Evolutionary conservation across 2,888 invertebrate genomes (phyloP).

Genomic region (Drosophila affinis): DNA sequence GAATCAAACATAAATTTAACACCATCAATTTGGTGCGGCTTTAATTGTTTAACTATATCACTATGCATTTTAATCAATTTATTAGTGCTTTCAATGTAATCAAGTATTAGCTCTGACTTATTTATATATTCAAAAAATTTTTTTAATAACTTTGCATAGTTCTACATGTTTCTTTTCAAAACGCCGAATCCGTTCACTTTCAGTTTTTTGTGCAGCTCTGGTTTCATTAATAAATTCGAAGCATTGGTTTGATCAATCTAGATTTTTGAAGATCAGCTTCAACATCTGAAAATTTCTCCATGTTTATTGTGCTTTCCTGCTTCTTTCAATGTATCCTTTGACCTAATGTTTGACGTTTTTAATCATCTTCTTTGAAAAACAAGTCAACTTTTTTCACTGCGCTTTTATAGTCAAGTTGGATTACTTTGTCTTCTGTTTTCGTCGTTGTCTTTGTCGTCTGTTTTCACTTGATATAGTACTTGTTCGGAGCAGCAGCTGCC

Average conservation of each 20-base stretch:
- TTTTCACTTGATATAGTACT: no score
- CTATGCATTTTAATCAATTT: conserved; percentile 88
- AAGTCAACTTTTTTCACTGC: no score
- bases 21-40: conserved; percentile 87
- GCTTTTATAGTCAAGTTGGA: conserved; percentile 31
- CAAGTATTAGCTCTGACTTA: conserved; percentile 85
- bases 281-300: conserved; percentile 79
- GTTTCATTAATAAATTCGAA: conserved; percentile 88
- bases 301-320: conserved; percentile 70
- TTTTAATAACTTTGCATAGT: conserved; percentile 84
- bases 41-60: conserved; percentile 89
- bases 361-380: conserved; percentile 54
- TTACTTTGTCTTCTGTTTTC: no score
- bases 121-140: conserved; percentile 68
- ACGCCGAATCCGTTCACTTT: conserved; percentile 90
- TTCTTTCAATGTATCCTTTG: conserved; percentile 69
- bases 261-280: conserved; percentile 75
- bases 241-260: conserved; percentile 82
- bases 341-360: conserved; percentile 63
- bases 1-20: conserved; percentile 93
- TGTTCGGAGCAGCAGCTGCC: no score
- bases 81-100: conserved; percentile 88
- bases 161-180: conserved; percentile 87
- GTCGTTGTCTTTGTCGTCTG: no score
- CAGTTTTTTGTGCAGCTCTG: conserved; percentile 90